A percentile compares a stretch with the other conserved stretches of the same genome.
Evolutionary conservation across 2,888 invertebrate genomes (phyloP).

Genomic region (Plagodis pulveraria): DNA sequence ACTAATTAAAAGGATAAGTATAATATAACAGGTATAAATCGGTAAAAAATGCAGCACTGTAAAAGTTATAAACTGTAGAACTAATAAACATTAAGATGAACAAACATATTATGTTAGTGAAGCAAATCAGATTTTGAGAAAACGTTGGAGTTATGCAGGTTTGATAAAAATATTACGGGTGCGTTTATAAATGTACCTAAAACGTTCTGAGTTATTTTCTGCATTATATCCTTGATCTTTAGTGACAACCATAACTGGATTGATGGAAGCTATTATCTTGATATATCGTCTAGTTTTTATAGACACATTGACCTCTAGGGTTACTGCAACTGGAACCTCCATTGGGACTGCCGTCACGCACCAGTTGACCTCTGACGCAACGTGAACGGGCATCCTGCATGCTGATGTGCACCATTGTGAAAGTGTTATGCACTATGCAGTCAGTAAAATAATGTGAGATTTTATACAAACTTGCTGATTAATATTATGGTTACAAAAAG

Average conservation of each 20-base stretch:
- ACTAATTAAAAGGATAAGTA: too few relatives aligned
- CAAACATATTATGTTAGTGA: too few relatives aligned
- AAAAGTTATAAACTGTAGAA: too few relatives aligned
- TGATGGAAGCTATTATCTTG: conserved; percentile 19
- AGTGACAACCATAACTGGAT: neutral
- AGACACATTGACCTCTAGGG: conserved; percentile 74
- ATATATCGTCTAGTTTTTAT: conserved; percentile 57
- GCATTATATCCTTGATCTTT: neutral
- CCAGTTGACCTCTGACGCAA: conserved; percentile 80
- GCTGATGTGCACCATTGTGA: conserved; percentile 40
- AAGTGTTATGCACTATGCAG: conserved; percentile 40
- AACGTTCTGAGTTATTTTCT: too few relatives aligned
- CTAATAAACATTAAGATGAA: too few relatives aligned
- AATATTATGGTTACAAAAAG: neutral
- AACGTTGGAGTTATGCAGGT: too few relatives aligned
- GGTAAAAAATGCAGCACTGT: too few relatives aligned
- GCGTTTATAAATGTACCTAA: too few relatives aligned
- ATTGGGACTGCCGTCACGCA: conserved; percentile 65
- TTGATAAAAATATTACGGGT: too few relatives aligned
- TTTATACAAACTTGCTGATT: neutral
- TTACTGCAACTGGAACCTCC: conserved; percentile 57
- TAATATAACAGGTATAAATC: too few relatives aligned
- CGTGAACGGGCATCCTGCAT: conserved; percentile 57
- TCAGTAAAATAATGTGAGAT: conserved; percentile 34
- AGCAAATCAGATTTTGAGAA: too few relatives aligned